Conservation (phyloP, 2,113 vertebrate species). For the Microtus pennsylvanicus region DNA sequence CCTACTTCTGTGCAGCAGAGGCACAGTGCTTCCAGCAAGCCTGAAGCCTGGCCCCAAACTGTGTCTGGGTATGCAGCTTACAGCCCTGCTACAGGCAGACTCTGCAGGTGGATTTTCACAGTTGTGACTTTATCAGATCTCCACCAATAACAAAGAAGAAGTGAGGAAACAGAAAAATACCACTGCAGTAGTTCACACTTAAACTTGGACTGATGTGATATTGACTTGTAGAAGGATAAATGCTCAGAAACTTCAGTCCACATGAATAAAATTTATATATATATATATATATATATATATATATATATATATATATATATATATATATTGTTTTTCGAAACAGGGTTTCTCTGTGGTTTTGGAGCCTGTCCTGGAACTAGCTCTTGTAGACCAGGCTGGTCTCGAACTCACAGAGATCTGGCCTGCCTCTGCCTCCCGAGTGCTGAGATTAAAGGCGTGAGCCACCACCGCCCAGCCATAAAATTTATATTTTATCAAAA, state of each 20-base stretch:
- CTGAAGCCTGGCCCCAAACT: background rate
- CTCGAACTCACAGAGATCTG: no score
- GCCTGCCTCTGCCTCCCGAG: no score
- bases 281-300: no score
- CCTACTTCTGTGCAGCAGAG: background rate
- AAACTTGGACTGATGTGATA: background rate
- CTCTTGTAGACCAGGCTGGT: no score
- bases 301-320: no score
- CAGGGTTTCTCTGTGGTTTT: no score
- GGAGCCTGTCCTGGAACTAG: no score
- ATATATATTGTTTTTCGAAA: no score
- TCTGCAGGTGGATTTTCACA: background rate
- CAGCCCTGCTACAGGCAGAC: background rate
- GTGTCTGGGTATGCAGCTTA: background rate
- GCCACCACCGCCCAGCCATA: no score
- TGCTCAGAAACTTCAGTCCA: background rate
- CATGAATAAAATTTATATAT: no score
- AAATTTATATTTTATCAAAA: background rate
- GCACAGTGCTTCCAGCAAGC: background rate
- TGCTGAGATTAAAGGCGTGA: no score
- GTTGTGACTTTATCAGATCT: background rate
- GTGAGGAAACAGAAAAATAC: no score
- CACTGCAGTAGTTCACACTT: background rate
- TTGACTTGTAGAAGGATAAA: background rate
- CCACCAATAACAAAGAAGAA: background rate